Percentiles rank a stretch among this genome's conserved stretches.
Evolutionary conservation across 2,888 invertebrate genomes (phyloP).

Genomic region (Dryobotodes eremita): DNA sequence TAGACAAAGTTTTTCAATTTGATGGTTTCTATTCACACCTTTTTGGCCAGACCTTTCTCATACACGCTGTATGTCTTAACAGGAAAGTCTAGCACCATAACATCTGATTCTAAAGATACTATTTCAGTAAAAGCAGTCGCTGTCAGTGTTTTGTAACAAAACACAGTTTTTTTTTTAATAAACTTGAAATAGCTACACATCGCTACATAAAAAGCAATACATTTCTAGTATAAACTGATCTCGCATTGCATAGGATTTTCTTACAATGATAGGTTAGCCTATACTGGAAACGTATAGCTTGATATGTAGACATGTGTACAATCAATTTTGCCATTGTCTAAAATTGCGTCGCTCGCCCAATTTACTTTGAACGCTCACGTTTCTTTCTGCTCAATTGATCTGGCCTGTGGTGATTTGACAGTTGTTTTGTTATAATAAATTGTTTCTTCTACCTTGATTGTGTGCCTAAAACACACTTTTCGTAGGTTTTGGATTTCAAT

Average conservation of each 20-base stretch:
- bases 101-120: background rate
- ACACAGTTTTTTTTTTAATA: background rate
- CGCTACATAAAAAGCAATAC: too few relatives aligned
- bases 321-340: slow-evolving; percentile 26
- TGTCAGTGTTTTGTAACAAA: background rate
- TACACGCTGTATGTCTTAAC: background rate
- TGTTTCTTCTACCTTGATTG: background rate
- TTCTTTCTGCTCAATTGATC: slow-evolving; percentile 46
- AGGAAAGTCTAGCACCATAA: background rate
- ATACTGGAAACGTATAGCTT: too few relatives aligned
- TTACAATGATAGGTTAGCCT: too few relatives aligned
- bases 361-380: slow-evolving; percentile 36
- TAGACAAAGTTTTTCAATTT: background rate
- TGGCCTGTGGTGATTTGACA: slow-evolving; percentile 21
- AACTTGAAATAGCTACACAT: too few relatives aligned
- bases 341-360: slow-evolving; percentile 39
- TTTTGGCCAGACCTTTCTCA: too few relatives aligned
- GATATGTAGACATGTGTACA: too few relatives aligned
- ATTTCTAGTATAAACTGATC: too few relatives aligned
- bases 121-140: background rate
- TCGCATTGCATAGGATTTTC: too few relatives aligned
- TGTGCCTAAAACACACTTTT: slow-evolving; percentile 25
- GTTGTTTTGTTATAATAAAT: slow-evolving; percentile 3
- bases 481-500: background rate
- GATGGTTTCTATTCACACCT: background rate